These are phyloP conservation scores for Apodemia duryi DNA, from an alignment of 2,888 invertebrate species.

Conservation along the genomic window DNA sequence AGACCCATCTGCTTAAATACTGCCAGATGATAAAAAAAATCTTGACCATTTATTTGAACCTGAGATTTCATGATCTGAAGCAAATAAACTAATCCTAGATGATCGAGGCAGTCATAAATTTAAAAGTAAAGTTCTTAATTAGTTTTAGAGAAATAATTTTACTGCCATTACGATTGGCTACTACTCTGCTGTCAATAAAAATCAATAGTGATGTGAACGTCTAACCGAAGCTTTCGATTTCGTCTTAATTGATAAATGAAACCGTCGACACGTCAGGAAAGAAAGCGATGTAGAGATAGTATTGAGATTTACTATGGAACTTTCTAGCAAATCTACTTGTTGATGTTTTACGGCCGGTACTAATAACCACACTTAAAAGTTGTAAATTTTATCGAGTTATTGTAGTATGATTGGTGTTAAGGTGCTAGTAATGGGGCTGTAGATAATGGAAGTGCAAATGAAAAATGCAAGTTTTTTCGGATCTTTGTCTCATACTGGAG, in stretches of 20 bases:
- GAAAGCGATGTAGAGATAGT: conserved; percentile 27
- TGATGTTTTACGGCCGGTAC: background rate
- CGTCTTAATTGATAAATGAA: conserved; percentile 61
- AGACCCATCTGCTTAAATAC: too few relatives aligned
- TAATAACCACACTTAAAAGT: background rate
- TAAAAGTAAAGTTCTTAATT: background rate
- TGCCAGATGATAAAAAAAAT: too few relatives aligned
- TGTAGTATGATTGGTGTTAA: background rate
- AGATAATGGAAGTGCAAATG: too few relatives aligned
- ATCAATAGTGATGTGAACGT: background rate
- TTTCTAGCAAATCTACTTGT: background rate
- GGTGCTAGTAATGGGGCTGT: too few relatives aligned
- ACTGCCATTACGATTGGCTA: background rate
- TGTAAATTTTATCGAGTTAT: background rate
- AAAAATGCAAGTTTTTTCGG: too few relatives aligned
- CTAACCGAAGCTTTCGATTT: conserved; percentile 51
- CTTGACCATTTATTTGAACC: too few relatives aligned
- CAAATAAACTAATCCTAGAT: too few relatives aligned
- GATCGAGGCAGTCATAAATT: too few relatives aligned
- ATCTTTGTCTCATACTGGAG: too few relatives aligned
- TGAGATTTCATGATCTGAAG: too few relatives aligned
- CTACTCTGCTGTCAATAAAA: background rate
- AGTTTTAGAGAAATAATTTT: background rate
- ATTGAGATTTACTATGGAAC: background rate
- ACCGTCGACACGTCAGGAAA: conserved; percentile 44